Evolutionary conservation across 1,140 invertebrate genomes (phyloP).

Genomic region (Leptopilina boulardi): DNA sequence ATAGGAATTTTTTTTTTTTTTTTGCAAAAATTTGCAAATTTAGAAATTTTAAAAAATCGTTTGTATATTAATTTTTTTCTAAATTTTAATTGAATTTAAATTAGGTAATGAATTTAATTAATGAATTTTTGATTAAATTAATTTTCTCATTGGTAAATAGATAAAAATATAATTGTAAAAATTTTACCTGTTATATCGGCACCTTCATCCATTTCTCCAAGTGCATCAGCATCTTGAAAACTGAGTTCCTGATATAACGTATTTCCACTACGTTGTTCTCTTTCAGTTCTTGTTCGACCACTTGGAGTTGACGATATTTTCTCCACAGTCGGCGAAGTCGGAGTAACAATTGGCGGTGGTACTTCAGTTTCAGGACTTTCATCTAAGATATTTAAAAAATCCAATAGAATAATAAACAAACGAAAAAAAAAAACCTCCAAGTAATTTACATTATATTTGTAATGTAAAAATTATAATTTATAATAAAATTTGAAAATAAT

Average conservation of each 20-base stretch:
- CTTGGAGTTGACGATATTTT: conserved; percentile 72
- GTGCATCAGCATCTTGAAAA: conserved; percentile 88
- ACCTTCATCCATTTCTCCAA: conserved; percentile 89
- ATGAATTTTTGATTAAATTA: no score
- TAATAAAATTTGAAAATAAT: no score
- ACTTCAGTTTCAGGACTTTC: conserved; percentile 76
- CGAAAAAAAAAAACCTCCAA: not conserved
- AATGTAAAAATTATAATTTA: no score
- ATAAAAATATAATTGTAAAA: no score
- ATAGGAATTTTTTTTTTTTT: no score
- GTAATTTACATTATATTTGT: no score
- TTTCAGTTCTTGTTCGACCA: conserved; percentile 87
- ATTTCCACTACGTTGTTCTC: conserved; percentile 92
- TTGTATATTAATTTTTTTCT: no score
- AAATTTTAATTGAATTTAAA: no score
- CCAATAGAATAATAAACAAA: not conserved
- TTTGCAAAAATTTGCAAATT: no score
- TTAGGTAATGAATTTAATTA: no score
- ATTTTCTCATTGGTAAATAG: no score
- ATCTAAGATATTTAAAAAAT: conserved; percentile 49
- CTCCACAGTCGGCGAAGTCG: conserved; percentile 73
- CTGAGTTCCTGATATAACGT: conserved; percentile 95
- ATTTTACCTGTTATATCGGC: conserved; percentile 90
- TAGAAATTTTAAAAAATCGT: no score
- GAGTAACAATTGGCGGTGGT: conserved; percentile 73